Base-by-base conservation (phyloP, 2,888 invertebrate genomes). In the Ischnus inquisitorius region DNA sequence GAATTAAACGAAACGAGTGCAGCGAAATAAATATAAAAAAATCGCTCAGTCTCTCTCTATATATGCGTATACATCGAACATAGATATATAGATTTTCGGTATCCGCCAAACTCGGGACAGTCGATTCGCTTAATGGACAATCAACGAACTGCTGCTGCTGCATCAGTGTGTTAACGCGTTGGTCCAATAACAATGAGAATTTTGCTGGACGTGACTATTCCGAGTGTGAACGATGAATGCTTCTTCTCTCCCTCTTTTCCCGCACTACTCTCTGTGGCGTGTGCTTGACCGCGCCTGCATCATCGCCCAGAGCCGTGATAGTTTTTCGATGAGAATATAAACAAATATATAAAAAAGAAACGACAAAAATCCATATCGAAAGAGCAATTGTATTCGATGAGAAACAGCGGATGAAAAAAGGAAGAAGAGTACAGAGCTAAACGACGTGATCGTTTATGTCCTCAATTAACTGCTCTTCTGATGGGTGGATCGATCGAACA, bases 71-170 rank as follows among this genome's bases (percentile, higher is more conserved):
- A 43, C 34, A 12, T 60, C 14, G 60, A n/a, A 60, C 28, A 25
- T 14, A 60, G 28, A 62, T 64, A 64, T 60, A 62, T 64, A 76
- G 39, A 57, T 60, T 60, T 60, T 60, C 57, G 19, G 46, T 60
- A 46, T 62, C 46, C 22, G 67, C 64, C 16, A 76, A 76, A 71
- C 65, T 72, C 76, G 71, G 67, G n/a, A 79, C 76, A 79, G 76
- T 80, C 82, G 84, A 86, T 83, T 86, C 80, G 76, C 82, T 80
- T 86, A 84, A 84, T 84, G 80, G 86, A 84, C 86, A 86, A 86
- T 86, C 86, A 84, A 86, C 82, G 78, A 79, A 79, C 79, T 76
- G 83, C 83, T 83, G 71, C 65, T 48, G 78, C 71, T 79, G 65
- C 69, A 68, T 57, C 68, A 22, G 25, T 74, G 85, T 75, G 78